Evolutionary conservation across 2,797 vertebrate genomes (phyloP), one percentile per base, ranked within the genome.

Genomic region (Menidia menidia): DNA sequence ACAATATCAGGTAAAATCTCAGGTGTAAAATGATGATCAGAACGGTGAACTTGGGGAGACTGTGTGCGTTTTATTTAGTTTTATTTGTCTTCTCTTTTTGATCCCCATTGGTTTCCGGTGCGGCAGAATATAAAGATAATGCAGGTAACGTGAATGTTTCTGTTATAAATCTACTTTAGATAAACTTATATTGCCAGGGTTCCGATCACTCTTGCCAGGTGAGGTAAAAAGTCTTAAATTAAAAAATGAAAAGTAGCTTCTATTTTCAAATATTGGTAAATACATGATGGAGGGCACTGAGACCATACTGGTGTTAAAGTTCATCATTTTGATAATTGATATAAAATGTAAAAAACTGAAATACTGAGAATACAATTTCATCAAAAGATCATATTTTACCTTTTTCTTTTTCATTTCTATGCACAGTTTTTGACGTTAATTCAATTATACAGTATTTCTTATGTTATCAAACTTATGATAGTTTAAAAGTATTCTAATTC

Each of bases 1-100:
- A 87, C 72, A 87, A 81, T 82, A 87, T 80, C 73, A 85, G 79
- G 60, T 52, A 31, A 45, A 75, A 13, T 75, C 80, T 80, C 87
- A 13, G 58, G 80, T 77, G 89, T 47, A 76, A 84, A 80, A 87
- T 87, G 68, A 39, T 25, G 80, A 88, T 73, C 59, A 58, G 35
- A 73, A 58, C 64, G 3, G 12, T 57, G 31, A 61, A 53, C 60
- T 67, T 54, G 48, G 60, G 30, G 64, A 66, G 56, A 25, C 25
- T 33, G 39, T 53, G 53, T 64, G 61, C 31, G 19, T 30, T 16
- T 56, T 11, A 6, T 32, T 42, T 19, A n/a, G 13, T 35, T 54
- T 63, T 50, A 47, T 19, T 35, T 44, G 14, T 4, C 4, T 18
- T 39, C 7, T 39, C 35, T 60, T 62, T 67, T 56, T 41, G n/a